Evolutionary conservation across 2,797 vertebrate species (phyloP).

Genomic region (Thripadectes ignobilis): DNA sequence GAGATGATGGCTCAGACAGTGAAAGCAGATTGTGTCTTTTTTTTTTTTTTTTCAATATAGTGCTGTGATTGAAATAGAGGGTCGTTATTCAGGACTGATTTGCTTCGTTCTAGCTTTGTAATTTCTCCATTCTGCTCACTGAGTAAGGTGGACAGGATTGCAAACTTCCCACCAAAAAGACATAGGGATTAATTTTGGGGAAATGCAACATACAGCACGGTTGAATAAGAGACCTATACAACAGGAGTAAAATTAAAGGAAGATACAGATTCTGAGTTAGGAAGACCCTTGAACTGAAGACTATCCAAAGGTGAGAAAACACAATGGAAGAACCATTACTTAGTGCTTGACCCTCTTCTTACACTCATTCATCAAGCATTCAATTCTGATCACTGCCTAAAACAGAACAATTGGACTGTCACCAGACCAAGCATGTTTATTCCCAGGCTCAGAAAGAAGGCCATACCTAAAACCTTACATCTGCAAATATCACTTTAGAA

Average conservation of each 20-base stretch:
- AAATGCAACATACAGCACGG: neutral
- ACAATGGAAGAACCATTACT: neutral
- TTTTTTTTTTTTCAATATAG: neutral
- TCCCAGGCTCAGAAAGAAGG: neutral
- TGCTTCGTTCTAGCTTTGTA: neutral
- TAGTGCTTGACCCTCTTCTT: neutral
- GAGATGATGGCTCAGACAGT: neutral
- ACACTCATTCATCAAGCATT: neutral
- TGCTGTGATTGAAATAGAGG: neutral
- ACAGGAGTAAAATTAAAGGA: neutral
- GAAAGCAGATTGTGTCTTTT: neutral
- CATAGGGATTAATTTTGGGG: rapidly evolving
- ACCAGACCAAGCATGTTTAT: neutral
- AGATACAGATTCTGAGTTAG: neutral
- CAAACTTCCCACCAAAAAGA: neutral
- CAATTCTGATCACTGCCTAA: neutral
- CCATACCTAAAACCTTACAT: rapidly evolving
- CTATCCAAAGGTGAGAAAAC: neutral
- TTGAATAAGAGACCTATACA: neutral
- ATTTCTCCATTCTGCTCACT: neutral
- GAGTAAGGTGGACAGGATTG: neutral
- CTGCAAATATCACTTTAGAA: no score
- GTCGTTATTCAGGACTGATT: neutral
- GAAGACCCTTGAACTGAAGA: neutral
- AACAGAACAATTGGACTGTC: neutral